These are phyloP conservation scores for Thaleichthys pacificus DNA, from an alignment of 2,797 vertebrate genomes.

Conservation along the genomic window DNA sequence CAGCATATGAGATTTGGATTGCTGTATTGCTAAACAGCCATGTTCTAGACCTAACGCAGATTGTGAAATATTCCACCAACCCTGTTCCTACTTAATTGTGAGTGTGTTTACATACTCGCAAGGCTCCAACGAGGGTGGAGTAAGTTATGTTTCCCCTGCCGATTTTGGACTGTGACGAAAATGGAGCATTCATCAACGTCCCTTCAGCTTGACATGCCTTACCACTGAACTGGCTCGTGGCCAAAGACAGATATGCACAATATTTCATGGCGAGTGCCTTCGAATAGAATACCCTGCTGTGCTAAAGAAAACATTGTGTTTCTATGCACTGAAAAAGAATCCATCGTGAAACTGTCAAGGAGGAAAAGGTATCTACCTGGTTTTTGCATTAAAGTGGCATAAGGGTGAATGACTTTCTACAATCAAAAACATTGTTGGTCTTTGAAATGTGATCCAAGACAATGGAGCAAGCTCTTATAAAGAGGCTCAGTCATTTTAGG, in stretches of 20 bases:
- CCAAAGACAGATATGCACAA: conserved; percentile 82
- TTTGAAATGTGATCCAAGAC: conserved; percentile 80
- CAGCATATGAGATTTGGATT: neutral
- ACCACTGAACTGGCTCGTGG: conserved; percentile 69
- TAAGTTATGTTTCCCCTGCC: conserved; percentile 23
- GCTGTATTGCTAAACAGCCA: neutral
- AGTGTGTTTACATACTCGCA: conserved; percentile 1
- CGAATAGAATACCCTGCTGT: conserved; percentile 88
- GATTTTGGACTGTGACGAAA: conserved; percentile 23
- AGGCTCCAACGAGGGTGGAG: neutral
- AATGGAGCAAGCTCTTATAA: conserved; percentile 41
- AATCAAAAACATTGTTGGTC: conserved; percentile 73
- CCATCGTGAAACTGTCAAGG: conserved; percentile 60
- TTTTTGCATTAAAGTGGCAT: conserved; percentile 81
- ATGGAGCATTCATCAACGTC: conserved; percentile 30
- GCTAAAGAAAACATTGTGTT: conserved; percentile 86
- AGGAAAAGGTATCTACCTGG: conserved; percentile 73
- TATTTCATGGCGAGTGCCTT: conserved; percentile 84
- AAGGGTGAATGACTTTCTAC: conserved; percentile 77
- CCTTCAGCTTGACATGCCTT: neutral
- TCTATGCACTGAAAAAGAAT: conserved; percentile 82
- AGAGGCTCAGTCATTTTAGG: conserved; percentile 27
- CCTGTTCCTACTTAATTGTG: neutral
- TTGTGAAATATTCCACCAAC: neutral
- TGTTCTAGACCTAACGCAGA: neutral